These are phyloP conservation scores for Antheraea assamensis DNA, from an alignment of 2,888 invertebrate species.

Conservation along the genomic window DNA sequence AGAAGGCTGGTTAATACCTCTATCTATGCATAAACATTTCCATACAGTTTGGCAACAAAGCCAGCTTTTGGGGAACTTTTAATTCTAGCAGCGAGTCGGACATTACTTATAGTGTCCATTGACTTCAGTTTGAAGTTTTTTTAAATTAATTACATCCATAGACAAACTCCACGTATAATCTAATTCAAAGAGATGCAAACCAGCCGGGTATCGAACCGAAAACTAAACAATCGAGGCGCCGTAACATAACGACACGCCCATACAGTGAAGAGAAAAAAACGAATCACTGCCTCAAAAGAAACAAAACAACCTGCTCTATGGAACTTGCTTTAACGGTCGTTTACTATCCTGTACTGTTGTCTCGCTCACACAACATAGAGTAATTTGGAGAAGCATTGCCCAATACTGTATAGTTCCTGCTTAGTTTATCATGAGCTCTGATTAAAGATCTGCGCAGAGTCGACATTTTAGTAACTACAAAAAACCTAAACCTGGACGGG, in stretches of 20 bases:
- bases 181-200: not conserved
- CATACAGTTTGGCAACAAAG: no score
- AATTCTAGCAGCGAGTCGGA: no score
- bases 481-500: no score
- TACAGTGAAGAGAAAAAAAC: not conserved
- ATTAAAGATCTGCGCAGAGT: not conserved
- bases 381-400: not conserved
- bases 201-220: slow-evolving; percentile 1
- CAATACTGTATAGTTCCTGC: not conserved
- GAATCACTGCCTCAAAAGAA: slow-evolving; percentile 21
- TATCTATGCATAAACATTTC: no score
- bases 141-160: no score
- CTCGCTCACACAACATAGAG: slow-evolving; percentile 33
- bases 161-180: no score
- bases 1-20: no score
- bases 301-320: slow-evolving; percentile 47
- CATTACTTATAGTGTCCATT: no score
- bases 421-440: not conserved
- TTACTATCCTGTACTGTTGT: slow-evolving; percentile 22
- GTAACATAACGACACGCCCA: slow-evolving; percentile 1
- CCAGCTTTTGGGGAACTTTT: no score
- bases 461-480: not conserved
- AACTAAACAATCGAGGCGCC: slow-evolving; percentile 2
- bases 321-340: slow-evolving; percentile 50
- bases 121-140: no score